A percentile compares a stretch with the other conserved stretches of the same genome.
phyloP scores from a whole-genome alignment of 1,140 invertebrate species.

The Anastatus disparis region DNA sequence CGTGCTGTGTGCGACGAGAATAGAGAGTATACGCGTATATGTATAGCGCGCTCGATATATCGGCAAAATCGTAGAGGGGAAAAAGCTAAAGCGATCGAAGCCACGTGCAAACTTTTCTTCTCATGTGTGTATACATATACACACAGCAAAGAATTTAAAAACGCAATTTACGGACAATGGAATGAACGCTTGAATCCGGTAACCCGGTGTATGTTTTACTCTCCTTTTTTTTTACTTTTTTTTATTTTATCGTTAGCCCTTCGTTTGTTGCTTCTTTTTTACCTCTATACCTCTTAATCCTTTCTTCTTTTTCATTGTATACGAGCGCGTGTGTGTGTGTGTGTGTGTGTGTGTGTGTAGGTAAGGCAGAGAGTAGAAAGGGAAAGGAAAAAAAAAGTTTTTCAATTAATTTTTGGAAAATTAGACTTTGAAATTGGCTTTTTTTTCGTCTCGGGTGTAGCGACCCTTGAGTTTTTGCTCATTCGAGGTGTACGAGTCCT shows the following conservation, averaged over 20 bases:
- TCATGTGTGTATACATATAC: too few species aligned
- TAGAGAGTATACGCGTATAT: neutral
- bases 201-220: conserved; percentile 46
- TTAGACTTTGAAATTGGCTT: too few species aligned
- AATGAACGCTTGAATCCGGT: conserved; percentile 54
- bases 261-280: neutral
- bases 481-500: too few species aligned
- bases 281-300: neutral
- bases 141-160: conserved; percentile 63
- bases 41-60: conserved; percentile 24
- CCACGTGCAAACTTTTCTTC: conserved; percentile 46
- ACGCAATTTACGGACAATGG: conserved; percentile 64
- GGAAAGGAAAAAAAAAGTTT: conserved; percentile 34
- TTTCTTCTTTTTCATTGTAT: neutral
- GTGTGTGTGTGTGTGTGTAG: too few species aligned
- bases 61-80: conserved; percentile 41
- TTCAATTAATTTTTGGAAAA: conserved; percentile 31
- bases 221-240: neutral
- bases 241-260: conserved; percentile 14
- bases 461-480: too few species aligned
- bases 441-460: too few species aligned
- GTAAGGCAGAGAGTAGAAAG: too few species aligned
- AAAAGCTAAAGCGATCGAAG: conserved; percentile 44
- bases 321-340: too few species aligned
- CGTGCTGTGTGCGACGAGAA: neutral